Base-by-base conservation (phyloP, 2,797 vertebrate species). In the Pseudochromis fuscus region DNA sequence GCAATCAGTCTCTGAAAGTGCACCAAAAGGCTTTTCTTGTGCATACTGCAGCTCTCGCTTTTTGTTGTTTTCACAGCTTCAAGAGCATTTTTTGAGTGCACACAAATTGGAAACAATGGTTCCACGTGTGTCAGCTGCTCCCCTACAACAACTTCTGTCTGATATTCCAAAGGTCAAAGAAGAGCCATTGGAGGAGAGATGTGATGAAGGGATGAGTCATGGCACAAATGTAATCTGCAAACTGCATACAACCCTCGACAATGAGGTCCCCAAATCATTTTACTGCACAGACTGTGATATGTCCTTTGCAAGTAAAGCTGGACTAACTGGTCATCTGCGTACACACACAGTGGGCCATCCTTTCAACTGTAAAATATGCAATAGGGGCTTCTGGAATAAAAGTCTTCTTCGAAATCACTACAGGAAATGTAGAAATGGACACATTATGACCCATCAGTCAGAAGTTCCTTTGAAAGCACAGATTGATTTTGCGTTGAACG, bases 11-110 rank as follows among this genome's bases (percentile, higher is more conserved):
- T 7, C 74, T 56, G 59, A 68, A 61, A 80, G 35, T 24, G 74
- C 84, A 68, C 67, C 81, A 23, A 91, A 91, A 70, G 91, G 89
- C n/a, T 95, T 95, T 80, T 93, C 93, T 9, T 95, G 95, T 89
- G 91, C 91, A 27, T 90, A 89, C 67, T 95, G 95, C 59, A 90
- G 67, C 84, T 90, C 88, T 1, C 85, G 83, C 1, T 95, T 95
- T 86, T 78, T 94, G 77, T 76, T 95, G 4, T 95, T 95, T 82
- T 94, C 94, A 13, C 92, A 95, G 60, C 94, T 95, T 12, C 95
- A 95, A 68, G 92, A 95, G 33, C 95, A 95, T 87, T 92, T 95
- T 74, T 79, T 94, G 67, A 85, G 74, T 53, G 75, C 83, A 5
- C 95, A 95, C 80, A 89, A 90, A 58, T 44, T 87, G 49, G 91